These are phyloP conservation scores for Oligia strigilis DNA, from an alignment of 2,888 invertebrate species.

Conservation along the genomic window DNA sequence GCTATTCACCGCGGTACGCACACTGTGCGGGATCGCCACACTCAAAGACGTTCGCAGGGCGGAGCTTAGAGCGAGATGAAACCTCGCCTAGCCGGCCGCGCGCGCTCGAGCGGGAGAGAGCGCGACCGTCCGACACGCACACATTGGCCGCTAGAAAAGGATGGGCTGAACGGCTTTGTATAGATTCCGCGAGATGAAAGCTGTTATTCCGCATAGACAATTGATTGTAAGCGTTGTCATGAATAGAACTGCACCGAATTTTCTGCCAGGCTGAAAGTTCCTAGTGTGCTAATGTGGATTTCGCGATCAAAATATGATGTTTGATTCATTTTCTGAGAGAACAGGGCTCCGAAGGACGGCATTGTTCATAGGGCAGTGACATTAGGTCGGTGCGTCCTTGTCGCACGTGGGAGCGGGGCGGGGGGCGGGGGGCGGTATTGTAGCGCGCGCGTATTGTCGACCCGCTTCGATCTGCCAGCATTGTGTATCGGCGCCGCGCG, in stretches of 20 bases:
- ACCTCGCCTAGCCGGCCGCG: conserved; percentile 79
- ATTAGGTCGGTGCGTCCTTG: conserved; percentile 90
- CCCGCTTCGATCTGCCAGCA: conserved; percentile 89
- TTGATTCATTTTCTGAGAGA: conserved; percentile 75
- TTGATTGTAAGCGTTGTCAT: conserved; percentile 83
- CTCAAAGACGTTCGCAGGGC: conserved; percentile 85
- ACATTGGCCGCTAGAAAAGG: conserved; percentile 88
- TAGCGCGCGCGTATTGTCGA: conserved; percentile 90
- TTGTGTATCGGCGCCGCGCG: conserved; percentile 87
- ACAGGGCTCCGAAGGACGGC: conserved; percentile 81
- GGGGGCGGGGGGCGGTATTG: conserved; percentile 88
- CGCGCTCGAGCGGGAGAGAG: conserved; percentile 80
- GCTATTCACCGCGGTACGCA: conserved; percentile 83
- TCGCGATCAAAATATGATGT: conserved; percentile 63
- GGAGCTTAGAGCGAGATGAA: conserved; percentile 87
- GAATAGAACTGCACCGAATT: conserved; percentile 75
- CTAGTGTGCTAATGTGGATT: conserved; percentile 33
- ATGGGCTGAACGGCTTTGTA: conserved; percentile 88
- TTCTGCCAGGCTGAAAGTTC: conserved; percentile 55
- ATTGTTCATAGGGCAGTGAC: conserved; percentile 90
- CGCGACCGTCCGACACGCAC: conserved; percentile 80
- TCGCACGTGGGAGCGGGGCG: conserved; percentile 84
- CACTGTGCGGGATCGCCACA: conserved; percentile 80
- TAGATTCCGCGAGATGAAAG: conserved; percentile 87
- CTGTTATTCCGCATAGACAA: conserved; percentile 89